Percentiles rank a stretch among this genome's conserved stretches.
Evolutionary conservation across 2,113 vertebrate species (phyloP).

Genomic region (Pituophis catenifer): DNA sequence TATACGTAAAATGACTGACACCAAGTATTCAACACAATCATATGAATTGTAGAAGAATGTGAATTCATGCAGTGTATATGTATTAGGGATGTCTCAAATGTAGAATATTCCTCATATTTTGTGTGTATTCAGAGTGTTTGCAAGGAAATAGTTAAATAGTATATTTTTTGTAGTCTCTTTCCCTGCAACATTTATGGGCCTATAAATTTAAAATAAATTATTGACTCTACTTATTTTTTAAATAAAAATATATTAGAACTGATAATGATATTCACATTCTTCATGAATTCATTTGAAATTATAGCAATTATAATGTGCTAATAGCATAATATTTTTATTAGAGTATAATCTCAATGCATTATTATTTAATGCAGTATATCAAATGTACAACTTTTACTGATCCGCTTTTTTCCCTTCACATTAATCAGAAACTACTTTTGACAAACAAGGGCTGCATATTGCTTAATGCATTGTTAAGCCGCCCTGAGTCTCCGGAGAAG

Average conservation of each 20-base stretch:
- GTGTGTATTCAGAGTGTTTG: too few species aligned
- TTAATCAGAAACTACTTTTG: background rate
- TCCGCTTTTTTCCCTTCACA: background rate
- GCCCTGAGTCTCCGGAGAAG: too few species aligned
- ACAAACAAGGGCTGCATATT: background rate
- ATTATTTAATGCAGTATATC: background rate
- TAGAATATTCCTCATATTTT: background rate
- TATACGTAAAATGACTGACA: background rate
- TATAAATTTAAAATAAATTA: background rate
- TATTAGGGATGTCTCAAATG: background rate
- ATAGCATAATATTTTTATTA: background rate
- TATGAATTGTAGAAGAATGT: background rate
- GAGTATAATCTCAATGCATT: background rate
- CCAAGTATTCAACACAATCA: background rate
- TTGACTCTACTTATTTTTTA: background rate
- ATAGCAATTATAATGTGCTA: background rate
- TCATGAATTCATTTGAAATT: slow-evolving; percentile 2
- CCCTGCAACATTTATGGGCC: rapidly evolving
- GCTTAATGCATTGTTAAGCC: too few species aligned
- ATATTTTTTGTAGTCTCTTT: background rate
- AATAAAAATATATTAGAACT: background rate
- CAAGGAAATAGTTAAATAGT: background rate
- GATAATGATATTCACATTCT: background rate
- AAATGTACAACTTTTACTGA: background rate
- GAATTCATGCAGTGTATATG: background rate